These are phyloP conservation scores for Trematocara variabile DNA, from an alignment of 2,113 vertebrate species.

Conservation along the genomic window DNA sequence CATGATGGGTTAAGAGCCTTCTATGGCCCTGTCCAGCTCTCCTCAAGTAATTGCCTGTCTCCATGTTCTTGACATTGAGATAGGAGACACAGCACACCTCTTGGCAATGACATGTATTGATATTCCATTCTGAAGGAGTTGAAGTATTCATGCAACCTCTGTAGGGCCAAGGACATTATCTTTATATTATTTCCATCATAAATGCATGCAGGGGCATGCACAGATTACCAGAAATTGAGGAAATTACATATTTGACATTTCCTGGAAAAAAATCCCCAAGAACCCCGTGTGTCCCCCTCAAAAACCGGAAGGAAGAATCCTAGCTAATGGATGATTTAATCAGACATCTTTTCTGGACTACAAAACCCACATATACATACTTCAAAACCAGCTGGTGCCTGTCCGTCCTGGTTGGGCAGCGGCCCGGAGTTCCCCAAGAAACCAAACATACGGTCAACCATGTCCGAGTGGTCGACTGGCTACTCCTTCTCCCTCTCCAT, in stretches of 20 bases:
- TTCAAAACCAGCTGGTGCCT: constrained; percentile 89
- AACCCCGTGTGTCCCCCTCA: rapidly evolving
- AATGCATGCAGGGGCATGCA: background rate
- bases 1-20: background rate
- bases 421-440: constrained; percentile 86
- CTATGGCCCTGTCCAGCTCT: background rate
- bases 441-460: constrained; percentile 98
- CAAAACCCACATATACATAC: constrained; percentile 57
- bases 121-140: background rate
- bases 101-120: background rate
- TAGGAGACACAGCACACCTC: background rate
- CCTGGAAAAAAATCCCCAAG: background rate
- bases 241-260: background rate
- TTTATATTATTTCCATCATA: background rate
- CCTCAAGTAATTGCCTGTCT: background rate
- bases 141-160: background rate
- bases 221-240: background rate
- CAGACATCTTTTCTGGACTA: background rate
- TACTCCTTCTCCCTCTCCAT: constrained; percentile 89
- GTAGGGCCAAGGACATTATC: background rate
- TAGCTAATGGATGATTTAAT: background rate
- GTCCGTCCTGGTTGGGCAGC: constrained; percentile 89
- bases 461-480: constrained; percentile 93
- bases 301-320: rapidly evolving
- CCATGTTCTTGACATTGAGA: background rate